These are phyloP conservation scores for Parasteatoda lunata DNA, from an alignment of 2,888 invertebrate species.

Conservation along the genomic window DNA sequence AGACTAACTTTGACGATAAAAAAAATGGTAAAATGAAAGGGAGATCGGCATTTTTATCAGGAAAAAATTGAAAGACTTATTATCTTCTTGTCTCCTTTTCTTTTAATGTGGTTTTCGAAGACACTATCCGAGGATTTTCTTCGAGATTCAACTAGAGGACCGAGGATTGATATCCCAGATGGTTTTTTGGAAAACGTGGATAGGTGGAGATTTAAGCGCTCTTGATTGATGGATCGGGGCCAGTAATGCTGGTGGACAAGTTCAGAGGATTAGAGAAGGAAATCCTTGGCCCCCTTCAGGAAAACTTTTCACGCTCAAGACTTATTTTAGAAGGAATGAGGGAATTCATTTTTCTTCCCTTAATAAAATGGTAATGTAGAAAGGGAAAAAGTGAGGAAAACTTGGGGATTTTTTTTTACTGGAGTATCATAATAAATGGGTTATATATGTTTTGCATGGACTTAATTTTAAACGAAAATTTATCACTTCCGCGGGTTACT, in stretches of 20 bases:
- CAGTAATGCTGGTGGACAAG: slow-evolving; percentile 42
- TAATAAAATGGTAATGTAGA: slow-evolving; percentile 51
- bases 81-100: slow-evolving; percentile 34
- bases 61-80: not conserved
- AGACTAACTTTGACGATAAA: no score
- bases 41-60: not conserved
- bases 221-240: slow-evolving; percentile 51
- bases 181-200: slow-evolving; percentile 14
- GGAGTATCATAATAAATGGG: not conserved
- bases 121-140: slow-evolving; percentile 31
- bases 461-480: not conserved
- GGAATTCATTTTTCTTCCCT: slow-evolving; percentile 22
- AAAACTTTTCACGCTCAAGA: slow-evolving; percentile 20
- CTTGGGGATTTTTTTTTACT: not conserved
- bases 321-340: slow-evolving; percentile 13
- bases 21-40: not conserved
- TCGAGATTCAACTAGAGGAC: not conserved
- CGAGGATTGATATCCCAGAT: slow-evolving; percentile 54
- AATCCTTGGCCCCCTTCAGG: slow-evolving; percentile 21
- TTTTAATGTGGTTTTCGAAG: slow-evolving; percentile 1
- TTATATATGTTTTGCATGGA: not conserved
- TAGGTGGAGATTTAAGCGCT: slow-evolving; percentile 28
- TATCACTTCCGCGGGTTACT: no score
- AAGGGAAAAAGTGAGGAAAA: not conserved
- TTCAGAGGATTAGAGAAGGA: slow-evolving; percentile 52